phyloP scores from a whole-genome alignment of 2,797 vertebrate genomes.

The Ciconia nigra region DNA sequence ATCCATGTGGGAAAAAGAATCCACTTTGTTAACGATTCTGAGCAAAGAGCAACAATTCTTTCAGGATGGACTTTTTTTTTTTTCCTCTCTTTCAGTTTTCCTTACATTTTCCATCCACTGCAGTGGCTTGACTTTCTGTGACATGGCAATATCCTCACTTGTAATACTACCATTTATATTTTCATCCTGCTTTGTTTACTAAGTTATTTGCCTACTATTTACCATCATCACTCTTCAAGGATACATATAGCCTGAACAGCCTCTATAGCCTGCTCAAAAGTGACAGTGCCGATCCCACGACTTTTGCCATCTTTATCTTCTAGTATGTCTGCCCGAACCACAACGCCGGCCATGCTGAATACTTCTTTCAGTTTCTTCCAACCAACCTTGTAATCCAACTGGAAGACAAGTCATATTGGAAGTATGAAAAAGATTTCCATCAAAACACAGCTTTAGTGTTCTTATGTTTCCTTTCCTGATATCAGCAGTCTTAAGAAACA shows the following conservation, averaged over 20 bases:
- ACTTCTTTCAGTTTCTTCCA: constrained; percentile 99
- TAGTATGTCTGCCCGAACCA: constrained; percentile 90
- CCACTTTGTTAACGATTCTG: background rate
- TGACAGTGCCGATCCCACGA: constrained; percentile 94
- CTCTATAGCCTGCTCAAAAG: constrained; percentile 96
- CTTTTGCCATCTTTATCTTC: constrained; percentile 98
- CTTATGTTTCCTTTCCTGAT: accelerated
- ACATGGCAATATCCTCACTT: accelerated
- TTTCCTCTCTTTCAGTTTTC: background rate
- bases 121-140: accelerated
- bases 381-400: constrained; percentile 98
- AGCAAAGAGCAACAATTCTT: background rate
- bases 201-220: accelerated
- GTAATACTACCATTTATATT: accelerated
- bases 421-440: background rate
- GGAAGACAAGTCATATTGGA: background rate
- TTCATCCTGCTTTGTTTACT: accelerated
- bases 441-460: background rate
- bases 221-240: constrained; percentile 64
- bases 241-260: constrained; percentile 99
- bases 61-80: accelerated
- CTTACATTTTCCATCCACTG: accelerated
- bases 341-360: constrained; percentile 93
- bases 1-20: accelerated
- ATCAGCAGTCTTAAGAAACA: background rate